Base-by-base conservation (phyloP, 2,888 invertebrate genomes). In the Rhogogaster chlorosoma region DNA sequence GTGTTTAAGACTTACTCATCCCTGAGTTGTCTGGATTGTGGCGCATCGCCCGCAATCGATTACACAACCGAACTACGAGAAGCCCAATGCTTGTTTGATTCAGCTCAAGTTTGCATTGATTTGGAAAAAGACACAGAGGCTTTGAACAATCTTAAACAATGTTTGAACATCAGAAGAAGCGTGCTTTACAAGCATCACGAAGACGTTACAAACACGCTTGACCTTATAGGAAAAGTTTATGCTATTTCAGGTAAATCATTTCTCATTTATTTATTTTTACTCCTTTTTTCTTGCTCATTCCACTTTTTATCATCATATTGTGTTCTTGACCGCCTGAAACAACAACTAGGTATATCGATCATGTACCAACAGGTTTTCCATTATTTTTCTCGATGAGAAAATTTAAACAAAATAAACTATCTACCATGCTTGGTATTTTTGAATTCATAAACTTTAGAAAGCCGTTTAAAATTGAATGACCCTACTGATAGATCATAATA, bases 201-300 rank as follows among this genome's bases (percentile, higher is more conserved):
- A 84, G 93, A 94, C 86, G 92, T 95, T 71, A 93, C 93, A 12
- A 88, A 92, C 83, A 93, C 93, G 12, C 91, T 93, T 64, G 95
- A 95, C 90, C 92, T 94, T 61, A 90, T 95, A 57, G 95, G 95
- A 83, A 94, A 94, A 88, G 94, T 94, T 88, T 94, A 94, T 88
- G 94, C 94, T 7, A 92, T 93, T 84, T 90, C 91, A 88, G 95
- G 95, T 95, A 91, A 89, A 89, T 26, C 26, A 7, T 61, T 32
- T 77, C 18, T 42, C 22, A 4, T 18, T 73, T 42, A 22, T 73
- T n/a, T 38, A 10, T 42, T 42, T 42, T 42, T 42, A 1, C 26
- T 12, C 9, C 29, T 45, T 12, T 45, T 18, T 15, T 26, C 3
- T 29, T 26, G 5, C 61, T 22, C 26, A 12, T 22, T 29, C 22